Evolutionary conservation across 2,888 invertebrate species (phyloP), one percentile per base, ranked within the genome.

Genomic region (Pseudoips prasinana): DNA sequence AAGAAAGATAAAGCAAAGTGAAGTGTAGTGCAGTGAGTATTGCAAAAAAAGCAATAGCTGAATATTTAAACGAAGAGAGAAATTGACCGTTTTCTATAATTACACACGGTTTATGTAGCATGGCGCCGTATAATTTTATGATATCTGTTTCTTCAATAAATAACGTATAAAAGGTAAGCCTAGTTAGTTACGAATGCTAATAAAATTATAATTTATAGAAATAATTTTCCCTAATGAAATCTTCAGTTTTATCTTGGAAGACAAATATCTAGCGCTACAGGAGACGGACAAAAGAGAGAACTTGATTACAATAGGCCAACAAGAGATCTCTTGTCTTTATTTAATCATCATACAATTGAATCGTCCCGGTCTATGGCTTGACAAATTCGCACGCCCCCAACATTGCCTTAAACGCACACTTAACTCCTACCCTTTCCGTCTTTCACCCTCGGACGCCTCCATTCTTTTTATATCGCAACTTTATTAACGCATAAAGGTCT

Each of bases 401-500:
- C 79, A 86, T 86, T 71, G 76, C 64, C 86, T 83, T 87, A 86
- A 88, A 87, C 82, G 87, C 78, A 73, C 78, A 86, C 86, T 88
- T 88, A 88, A 85, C 73, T 65, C 74, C 67, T 85, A 86, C 86
- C 87, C 87, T 83, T 81, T 74, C 63, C 73, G 73, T 68, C 68
- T 81, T 81, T 77, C 82, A 84, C 86, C 88, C 88, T 87, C 73
- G 85, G 86, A 84, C 86, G 86, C 83, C 76, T 84, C 65, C 70
- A 71, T 85, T 85, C 86, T 87, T 88, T 86, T 88, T 87, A 88
- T 87, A 87, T 87, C 80, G 83, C 85, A 86, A 86, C 86, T 88
- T 88, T 88, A 88, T 88, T 88, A 88, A 87, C 88, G 87, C 76
- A 87, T 88, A 88, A 88, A 88, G 87, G 87, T 84, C 85, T 84